These are phyloP conservation scores for Campoplex capitator DNA, from an alignment of 2,888 invertebrate genomes.

Conservation along the genomic window DNA sequence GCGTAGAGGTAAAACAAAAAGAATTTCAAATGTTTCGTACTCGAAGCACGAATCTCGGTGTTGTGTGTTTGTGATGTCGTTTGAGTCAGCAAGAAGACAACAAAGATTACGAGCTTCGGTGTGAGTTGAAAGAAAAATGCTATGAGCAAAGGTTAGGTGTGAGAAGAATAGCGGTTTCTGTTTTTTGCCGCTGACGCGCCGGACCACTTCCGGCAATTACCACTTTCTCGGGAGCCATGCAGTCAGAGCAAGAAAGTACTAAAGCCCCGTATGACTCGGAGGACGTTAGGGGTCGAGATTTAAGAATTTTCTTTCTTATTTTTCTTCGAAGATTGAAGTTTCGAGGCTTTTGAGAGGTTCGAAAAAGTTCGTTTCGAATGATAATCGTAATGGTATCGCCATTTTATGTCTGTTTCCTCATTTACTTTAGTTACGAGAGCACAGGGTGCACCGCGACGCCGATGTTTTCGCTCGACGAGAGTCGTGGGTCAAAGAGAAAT, in stretches of 20 bases:
- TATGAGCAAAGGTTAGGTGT: neutral
- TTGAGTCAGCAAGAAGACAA: neutral
- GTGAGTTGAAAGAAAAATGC: neutral
- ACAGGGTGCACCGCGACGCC: neutral
- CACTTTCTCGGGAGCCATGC: conserved; percentile 20
- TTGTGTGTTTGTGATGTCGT: neutral
- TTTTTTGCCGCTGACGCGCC: conserved; percentile 18
- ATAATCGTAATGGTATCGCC: neutral
- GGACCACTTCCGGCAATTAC: conserved; percentile 36
- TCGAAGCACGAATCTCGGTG: neutral
- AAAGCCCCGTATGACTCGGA: conserved; percentile 1
- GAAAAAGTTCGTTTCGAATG: neutral
- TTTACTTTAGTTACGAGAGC: conserved; percentile 4
- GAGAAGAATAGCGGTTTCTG: conserved; percentile 10
- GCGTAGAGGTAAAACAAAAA: neutral
- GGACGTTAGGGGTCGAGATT: neutral
- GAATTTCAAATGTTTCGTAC: neutral
- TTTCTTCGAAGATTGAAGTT: neutral
- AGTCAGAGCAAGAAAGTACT: conserved; percentile 20
- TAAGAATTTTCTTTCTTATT: neutral
- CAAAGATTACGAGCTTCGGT: neutral
- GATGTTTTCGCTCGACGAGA: conserved; percentile 13
- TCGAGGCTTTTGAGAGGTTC: neutral
- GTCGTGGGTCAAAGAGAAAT: neutral
- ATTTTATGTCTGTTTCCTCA: conserved; percentile 11